Evolutionary conservation across 1,140 invertebrate species (phyloP).

Genomic region (Brachionus rotundiformis): DNA sequence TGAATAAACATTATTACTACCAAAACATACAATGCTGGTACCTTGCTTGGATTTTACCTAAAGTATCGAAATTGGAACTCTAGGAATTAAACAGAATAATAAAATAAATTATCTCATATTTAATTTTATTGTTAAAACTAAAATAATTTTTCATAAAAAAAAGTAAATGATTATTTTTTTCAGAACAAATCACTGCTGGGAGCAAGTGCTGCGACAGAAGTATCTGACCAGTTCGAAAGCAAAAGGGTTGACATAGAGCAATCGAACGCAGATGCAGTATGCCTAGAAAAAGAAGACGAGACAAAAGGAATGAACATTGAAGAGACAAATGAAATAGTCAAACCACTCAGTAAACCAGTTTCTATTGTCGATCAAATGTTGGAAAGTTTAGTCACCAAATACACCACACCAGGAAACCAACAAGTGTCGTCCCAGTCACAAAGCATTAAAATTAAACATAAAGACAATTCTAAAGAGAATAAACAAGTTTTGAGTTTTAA

Average conservation of each 20-base stretch:
- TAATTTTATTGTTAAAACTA: no score
- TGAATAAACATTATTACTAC: no score
- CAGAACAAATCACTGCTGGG: not conserved
- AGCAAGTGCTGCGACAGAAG: not conserved
- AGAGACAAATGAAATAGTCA: not conserved
- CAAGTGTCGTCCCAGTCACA: not conserved
- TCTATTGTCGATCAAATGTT: constrained; percentile 21
- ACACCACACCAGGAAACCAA: not conserved
- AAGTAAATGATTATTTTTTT: not conserved
- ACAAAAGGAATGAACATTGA: constrained; percentile 7
- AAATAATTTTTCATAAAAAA: no score
- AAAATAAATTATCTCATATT: no score
- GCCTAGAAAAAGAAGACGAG: not conserved
- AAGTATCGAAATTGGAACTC: no score
- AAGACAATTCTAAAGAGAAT: not conserved
- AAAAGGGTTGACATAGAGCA: not conserved
- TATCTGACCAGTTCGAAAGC: not conserved
- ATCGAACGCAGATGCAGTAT: not conserved
- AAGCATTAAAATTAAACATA: not conserved
- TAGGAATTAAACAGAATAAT: no score
- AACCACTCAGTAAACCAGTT: not conserved
- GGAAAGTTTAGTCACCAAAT: constrained; percentile 26
- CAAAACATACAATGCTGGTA: no score
- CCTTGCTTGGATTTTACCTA: no score
- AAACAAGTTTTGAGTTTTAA: not conserved